A percentile compares a stretch with the other conserved stretches of the same genome.
Evolutionary conservation across 1,140 invertebrate genomes (phyloP).

Genomic region (Archivesica marissinica): DNA sequence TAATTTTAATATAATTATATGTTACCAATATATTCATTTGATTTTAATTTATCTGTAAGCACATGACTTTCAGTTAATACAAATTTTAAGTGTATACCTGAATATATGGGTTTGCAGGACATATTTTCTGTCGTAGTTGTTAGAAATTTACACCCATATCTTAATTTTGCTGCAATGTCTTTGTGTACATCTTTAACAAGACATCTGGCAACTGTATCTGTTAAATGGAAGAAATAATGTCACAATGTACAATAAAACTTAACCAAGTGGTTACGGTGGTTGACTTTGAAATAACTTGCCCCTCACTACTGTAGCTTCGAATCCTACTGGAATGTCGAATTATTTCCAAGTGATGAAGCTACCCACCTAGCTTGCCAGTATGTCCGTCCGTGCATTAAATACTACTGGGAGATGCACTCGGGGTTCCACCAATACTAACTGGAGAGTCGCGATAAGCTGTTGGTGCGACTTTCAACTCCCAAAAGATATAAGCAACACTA

Average conservation of each 20-base stretch:
- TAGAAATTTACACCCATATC: slow-evolving; percentile 13
- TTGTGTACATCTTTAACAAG: neutral
- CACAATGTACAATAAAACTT: too few relatives aligned
- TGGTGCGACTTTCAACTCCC: too few relatives aligned
- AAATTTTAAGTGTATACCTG: neutral
- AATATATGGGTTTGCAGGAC: neutral
- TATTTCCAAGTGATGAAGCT: neutral
- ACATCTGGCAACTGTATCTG: neutral
- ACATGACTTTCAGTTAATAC: neutral
- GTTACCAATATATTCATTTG: too few relatives aligned
- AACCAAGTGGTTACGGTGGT: too few relatives aligned
- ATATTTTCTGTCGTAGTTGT: neutral
- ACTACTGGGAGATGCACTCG: neutral
- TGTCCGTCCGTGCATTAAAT: neutral
- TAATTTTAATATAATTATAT: neutral
- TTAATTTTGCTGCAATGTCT: neutral
- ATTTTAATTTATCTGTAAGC: neutral
- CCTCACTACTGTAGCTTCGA: too few relatives aligned
- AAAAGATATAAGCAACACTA: too few relatives aligned
- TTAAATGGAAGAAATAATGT: too few relatives aligned
- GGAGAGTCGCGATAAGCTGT: too few relatives aligned
- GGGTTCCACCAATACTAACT: too few relatives aligned
- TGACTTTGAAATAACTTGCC: too few relatives aligned
- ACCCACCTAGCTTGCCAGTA: neutral
- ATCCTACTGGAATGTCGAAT: neutral